Evolutionary conservation across 2,797 vertebrate genomes (phyloP).

Genomic region (Zalophus californianus): DNA sequence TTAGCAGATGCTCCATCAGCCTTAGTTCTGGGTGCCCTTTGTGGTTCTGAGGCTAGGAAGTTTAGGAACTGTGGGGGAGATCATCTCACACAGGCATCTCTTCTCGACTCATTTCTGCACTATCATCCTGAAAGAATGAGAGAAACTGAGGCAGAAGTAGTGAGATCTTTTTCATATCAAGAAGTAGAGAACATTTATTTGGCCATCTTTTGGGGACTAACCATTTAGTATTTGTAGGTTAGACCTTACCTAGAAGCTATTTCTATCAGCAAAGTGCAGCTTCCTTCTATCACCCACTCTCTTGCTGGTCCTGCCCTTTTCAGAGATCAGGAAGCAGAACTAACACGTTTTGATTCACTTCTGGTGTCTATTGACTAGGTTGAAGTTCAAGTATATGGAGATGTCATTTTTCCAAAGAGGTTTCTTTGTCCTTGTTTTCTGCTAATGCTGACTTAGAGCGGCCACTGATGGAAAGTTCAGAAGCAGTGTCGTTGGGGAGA

Average conservation of each 20-base stretch:
- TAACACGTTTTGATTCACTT: neutral
- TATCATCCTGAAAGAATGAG: conserved; percentile 4
- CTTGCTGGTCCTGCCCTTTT: conserved; percentile 12
- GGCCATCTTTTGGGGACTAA: neutral
- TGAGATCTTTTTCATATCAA: neutral
- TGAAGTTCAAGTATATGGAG: neutral
- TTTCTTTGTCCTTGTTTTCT: conserved; percentile 4
- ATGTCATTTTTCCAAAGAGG: neutral
- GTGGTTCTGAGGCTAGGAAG: neutral
- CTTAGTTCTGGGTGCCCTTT: neutral
- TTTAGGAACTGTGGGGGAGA: neutral
- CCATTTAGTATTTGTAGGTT: neutral
- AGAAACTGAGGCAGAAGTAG: neutral
- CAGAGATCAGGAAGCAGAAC: neutral
- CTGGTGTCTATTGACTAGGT: neutral
- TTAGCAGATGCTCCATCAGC: neutral
- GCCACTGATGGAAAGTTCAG: neutral
- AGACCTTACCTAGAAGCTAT: conserved; percentile 24
- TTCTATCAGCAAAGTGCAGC: conserved; percentile 36
- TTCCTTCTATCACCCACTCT: conserved; percentile 20
- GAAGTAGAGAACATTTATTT: neutral
- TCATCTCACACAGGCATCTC: neutral
- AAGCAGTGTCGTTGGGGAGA: neutral
- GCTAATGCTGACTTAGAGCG: neutral
- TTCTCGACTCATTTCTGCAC: neutral